Evolutionary conservation across 2,888 invertebrate species (phyloP).

Genomic region (Andrena haemorrhoa): DNA sequence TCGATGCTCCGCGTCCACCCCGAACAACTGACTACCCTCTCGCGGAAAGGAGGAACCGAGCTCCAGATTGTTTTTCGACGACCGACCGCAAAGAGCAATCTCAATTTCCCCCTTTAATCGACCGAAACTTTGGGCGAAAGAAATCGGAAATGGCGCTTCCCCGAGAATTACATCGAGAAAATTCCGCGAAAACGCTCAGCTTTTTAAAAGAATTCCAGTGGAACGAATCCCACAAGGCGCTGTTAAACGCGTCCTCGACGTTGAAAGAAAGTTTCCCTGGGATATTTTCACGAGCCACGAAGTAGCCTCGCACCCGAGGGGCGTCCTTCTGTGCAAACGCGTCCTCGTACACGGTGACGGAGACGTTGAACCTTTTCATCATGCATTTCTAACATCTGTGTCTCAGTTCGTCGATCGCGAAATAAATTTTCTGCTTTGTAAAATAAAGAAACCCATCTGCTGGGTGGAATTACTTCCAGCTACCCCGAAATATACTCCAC

Average conservation of each 20-base stretch:
- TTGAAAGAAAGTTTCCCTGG: slow-evolving; percentile 21
- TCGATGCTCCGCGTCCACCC: background rate
- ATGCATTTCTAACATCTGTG: background rate
- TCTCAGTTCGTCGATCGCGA: background rate
- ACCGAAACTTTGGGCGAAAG: background rate
- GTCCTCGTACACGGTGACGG: slow-evolving; percentile 12
- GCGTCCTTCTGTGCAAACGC: slow-evolving; percentile 8
- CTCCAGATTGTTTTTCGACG: background rate
- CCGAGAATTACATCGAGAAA: slow-evolving; percentile 4
- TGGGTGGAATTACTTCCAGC: too few species aligned
- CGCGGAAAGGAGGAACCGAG: background rate
- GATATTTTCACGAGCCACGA: slow-evolving; percentile 26
- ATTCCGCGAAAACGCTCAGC: slow-evolving; percentile 1
- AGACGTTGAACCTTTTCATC: background rate
- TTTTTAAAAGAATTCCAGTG: slow-evolving; percentile 8
- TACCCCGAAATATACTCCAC: too few species aligned
- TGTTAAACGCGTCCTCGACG: slow-evolving; percentile 14
- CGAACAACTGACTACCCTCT: background rate
- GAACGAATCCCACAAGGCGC: slow-evolving; percentile 20
- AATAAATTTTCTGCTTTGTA: background rate
- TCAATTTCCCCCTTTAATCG: background rate
- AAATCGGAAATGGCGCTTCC: slow-evolving; percentile 13
- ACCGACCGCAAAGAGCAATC: slow-evolving; percentile 1
- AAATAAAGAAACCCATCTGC: too few species aligned
- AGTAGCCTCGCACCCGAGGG: slow-evolving; percentile 8